These are phyloP conservation scores for Tenthredo scrophulariae DNA, from an alignment of 2,888 invertebrate species.

Conservation along the genomic window DNA sequence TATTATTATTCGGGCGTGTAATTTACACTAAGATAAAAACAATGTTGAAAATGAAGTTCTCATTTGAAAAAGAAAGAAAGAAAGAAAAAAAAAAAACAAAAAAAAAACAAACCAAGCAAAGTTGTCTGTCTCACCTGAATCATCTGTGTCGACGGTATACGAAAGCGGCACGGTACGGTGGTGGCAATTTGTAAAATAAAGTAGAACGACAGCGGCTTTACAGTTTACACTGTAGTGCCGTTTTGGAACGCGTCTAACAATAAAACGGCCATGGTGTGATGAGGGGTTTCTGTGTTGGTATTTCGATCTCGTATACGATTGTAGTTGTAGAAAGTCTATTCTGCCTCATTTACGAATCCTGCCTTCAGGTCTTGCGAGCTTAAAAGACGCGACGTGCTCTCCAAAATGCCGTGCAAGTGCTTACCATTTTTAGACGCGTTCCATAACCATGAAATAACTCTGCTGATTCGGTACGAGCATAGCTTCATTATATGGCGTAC, in stretches of 20 bases:
- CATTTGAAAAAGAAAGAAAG: background rate
- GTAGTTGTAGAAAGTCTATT: conserved; percentile 16
- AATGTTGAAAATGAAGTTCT: background rate
- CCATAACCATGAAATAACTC: conserved; percentile 35
- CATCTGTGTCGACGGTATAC: background rate
- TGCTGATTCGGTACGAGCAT: background rate
- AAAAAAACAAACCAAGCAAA: conserved; percentile 25
- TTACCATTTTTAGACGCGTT: conserved; percentile 32
- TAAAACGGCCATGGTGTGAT: conserved; percentile 26
- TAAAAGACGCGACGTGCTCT: conserved; percentile 45
- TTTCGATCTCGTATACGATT: conserved; percentile 37
- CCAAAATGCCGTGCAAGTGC: conserved; percentile 40
- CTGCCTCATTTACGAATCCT: conserved; percentile 41
- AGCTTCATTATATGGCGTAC: background rate
- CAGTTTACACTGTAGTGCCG: background rate
- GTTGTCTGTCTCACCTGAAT: conserved; percentile 3
- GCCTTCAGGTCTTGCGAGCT: background rate
- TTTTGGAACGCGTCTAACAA: conserved; percentile 30
- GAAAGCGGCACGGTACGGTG: background rate
- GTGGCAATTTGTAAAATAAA: conserved; percentile 26
- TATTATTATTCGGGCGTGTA: background rate
- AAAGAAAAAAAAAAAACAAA: background rate
- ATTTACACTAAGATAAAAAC: background rate
- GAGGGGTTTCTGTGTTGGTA: conserved; percentile 34
- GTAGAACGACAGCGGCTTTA: conserved; percentile 6